A percentile compares a stretch with the other conserved stretches of the same genome.
phyloP scores from a whole-genome alignment of 2,797 vertebrate genomes.

The Centroberyx gerrardi region DNA sequence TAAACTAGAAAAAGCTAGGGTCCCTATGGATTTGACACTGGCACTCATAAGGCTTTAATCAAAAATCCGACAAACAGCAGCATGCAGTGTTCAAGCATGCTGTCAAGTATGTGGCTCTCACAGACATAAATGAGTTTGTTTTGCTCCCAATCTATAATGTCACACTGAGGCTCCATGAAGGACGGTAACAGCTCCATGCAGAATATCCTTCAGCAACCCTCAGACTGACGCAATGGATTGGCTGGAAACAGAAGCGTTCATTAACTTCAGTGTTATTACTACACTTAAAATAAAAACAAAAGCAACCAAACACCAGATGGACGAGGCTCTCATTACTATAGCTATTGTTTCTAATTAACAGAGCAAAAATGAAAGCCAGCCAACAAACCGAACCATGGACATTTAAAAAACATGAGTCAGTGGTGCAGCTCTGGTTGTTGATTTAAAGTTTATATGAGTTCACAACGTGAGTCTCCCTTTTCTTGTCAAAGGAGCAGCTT shows the following conservation, averaged over 20 bases:
- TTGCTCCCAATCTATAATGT: conserved; percentile 9
- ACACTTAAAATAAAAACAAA: conserved; percentile 30
- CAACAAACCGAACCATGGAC: neutral
- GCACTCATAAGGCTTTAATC: conserved; percentile 5
- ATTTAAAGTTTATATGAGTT: neutral
- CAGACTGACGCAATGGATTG: conserved; percentile 21
- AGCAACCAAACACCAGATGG: conserved; percentile 37
- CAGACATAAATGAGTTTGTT: conserved; percentile 6
- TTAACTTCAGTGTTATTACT: conserved; percentile 4
- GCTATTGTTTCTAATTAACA: conserved; percentile 7
- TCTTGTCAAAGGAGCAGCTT: neutral
- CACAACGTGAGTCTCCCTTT: neutral
- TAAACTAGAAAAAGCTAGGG: too few species aligned
- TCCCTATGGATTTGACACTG: neutral
- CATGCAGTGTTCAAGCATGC: neutral
- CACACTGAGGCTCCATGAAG: neutral
- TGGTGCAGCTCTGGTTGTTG: neutral
- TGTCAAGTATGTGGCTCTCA: neutral
- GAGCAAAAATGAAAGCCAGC: neutral
- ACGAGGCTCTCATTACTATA: neutral
- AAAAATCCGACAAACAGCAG: neutral
- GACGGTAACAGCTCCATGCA: neutral
- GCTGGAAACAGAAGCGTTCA: conserved; percentile 1
- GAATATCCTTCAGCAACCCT: conserved; percentile 10
- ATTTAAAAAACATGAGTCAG: too few species aligned